A percentile compares a stretch with the other conserved stretches of the same genome.
phyloP scores from a whole-genome alignment of 2,113 vertebrate species.

The Tenrec ecaudatus region DNA sequence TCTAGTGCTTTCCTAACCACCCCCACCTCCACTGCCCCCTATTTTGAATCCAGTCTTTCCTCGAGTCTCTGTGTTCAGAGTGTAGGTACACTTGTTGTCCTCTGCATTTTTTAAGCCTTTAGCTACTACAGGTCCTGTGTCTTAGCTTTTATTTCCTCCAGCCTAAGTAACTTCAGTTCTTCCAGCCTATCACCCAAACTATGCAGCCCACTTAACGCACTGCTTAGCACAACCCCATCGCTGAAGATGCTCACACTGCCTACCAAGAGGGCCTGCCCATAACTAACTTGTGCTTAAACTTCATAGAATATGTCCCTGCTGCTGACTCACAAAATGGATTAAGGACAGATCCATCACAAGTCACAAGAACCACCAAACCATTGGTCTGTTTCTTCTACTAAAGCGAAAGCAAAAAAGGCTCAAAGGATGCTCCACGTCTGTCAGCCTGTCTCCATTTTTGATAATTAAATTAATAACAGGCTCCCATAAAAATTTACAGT shows the following conservation, averaged over 20 bases:
- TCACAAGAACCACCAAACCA: neutral
- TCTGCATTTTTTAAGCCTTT: constrained; percentile 25
- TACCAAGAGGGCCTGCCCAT: neutral
- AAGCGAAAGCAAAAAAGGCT: constrained; percentile 39
- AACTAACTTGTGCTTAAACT: neutral
- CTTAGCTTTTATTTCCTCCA: neutral
- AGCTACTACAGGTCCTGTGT: constrained; percentile 9
- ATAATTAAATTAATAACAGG: neutral
- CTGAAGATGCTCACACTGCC: accelerated
- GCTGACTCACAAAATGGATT: constrained; percentile 42
- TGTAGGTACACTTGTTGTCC: neutral
- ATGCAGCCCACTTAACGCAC: neutral
- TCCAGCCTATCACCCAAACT: neutral
- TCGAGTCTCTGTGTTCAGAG: neutral
- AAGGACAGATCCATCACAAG: constrained; percentile 2
- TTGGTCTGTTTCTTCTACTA: constrained; percentile 18
- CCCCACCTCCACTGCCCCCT: neutral
- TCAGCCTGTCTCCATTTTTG: neutral
- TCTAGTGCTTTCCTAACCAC: neutral
- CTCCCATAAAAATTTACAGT: no score
- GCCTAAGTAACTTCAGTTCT: neutral
- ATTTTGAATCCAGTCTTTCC: constrained; percentile 37
- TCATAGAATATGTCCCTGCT: neutral
- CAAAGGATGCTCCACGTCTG: neutral
- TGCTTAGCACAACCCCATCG: neutral